Percentiles rank a stretch among this genome's conserved stretches.
Evolutionary conservation across 2,888 invertebrate genomes (phyloP).

Genomic region (Pandemis heparana): DNA sequence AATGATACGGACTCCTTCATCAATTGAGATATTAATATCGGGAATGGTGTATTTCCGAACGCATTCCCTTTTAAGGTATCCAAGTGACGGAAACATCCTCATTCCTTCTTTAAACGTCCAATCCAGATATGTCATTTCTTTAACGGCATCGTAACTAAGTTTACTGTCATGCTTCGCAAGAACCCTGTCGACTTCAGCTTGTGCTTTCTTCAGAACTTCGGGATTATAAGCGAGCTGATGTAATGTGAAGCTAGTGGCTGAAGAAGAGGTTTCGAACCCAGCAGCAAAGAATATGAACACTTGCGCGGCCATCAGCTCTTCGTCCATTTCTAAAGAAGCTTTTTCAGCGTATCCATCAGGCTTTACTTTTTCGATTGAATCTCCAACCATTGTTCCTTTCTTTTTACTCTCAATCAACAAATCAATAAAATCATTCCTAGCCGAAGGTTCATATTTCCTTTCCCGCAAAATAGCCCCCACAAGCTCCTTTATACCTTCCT

Average conservation of each 20-base stretch:
- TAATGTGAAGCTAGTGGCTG: constrained; percentile 69
- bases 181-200: constrained; percentile 62
- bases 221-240: constrained; percentile 68
- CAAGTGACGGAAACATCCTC: constrained; percentile 65
- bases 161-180: constrained; percentile 56
- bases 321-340: constrained; percentile 58
- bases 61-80: constrained; percentile 56
- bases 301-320: constrained; percentile 62
- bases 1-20: constrained; percentile 35
- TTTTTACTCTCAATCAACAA: constrained; percentile 60
- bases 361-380: constrained; percentile 52
- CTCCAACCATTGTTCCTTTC: constrained; percentile 56
- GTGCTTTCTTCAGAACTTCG: constrained; percentile 61
- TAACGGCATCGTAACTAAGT: constrained; percentile 66
- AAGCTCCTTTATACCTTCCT: constrained; percentile 56
- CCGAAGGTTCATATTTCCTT: constrained; percentile 59
- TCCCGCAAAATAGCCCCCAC: constrained; percentile 55
- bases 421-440: constrained; percentile 65
- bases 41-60: constrained; percentile 56
- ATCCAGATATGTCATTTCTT: constrained; percentile 69
- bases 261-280: constrained; percentile 80
- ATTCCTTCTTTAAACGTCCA: constrained; percentile 67
- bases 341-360: constrained; percentile 46
- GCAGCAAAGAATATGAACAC: constrained; percentile 74
- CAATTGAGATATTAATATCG: constrained; percentile 53